Conservation (phyloP, 2,888 invertebrate species). For the Trimorus sp. region DNA sequence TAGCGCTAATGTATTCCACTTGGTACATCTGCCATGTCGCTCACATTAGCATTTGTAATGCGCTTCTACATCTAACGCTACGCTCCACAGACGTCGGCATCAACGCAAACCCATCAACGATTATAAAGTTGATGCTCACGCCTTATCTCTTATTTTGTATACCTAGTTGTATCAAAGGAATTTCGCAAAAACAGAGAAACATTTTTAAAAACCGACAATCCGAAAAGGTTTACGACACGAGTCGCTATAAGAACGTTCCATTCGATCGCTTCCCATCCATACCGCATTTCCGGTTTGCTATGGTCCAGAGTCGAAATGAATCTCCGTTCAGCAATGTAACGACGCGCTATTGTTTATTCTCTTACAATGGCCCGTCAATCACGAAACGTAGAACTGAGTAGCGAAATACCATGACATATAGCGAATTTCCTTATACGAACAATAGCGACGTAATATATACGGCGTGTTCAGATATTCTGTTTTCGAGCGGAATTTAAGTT, state of each 20-base stretch:
- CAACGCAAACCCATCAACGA: conserved; percentile 76
- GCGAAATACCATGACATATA: conserved; percentile 63
- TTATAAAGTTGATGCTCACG: conserved; percentile 70
- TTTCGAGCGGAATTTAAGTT: conserved; percentile 47
- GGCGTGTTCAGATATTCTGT: conserved; percentile 49
- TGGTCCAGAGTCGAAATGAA: conserved; percentile 59
- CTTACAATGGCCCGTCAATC: conserved; percentile 65
- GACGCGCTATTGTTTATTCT: conserved; percentile 64
- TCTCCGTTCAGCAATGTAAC: conserved; percentile 62
- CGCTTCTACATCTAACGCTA: conserved; percentile 74
- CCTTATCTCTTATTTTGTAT: conserved; percentile 50
- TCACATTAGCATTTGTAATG: conserved; percentile 80
- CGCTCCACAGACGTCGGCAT: conserved; percentile 73
- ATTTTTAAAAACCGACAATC: neutral
- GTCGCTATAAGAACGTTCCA: conserved; percentile 35
- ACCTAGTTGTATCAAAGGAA: conserved; percentile 44
- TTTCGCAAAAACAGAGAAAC: conserved; percentile 57
- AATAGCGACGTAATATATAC: conserved; percentile 55
- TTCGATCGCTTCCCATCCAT: conserved; percentile 27
- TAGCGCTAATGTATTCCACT: conserved; percentile 79
- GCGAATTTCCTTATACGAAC: conserved; percentile 65
- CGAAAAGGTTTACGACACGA: conserved; percentile 67
- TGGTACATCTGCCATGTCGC: conserved; percentile 76
- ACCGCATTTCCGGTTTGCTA: conserved; percentile 56
- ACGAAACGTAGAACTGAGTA: conserved; percentile 54